Evolutionary conservation across 2,113 vertebrate species (phyloP), one percentile per base, ranked within the genome.

Genomic region (Pterocles gutturalis): DNA sequence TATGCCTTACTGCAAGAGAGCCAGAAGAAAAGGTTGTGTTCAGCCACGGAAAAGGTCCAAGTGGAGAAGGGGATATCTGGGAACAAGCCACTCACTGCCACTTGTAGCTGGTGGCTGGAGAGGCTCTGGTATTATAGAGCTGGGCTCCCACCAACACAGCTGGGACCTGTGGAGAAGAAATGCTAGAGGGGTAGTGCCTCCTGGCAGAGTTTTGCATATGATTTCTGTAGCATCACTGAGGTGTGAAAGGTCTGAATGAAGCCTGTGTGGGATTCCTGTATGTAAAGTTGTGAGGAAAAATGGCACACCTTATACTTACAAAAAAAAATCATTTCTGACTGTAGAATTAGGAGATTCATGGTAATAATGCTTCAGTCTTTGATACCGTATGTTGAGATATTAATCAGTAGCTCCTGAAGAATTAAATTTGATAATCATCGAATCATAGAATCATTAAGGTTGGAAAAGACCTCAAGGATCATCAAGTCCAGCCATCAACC

Each of bases 11-110:
- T 65, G 16, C 41, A 90, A 20, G 26, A 72, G 5, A 67, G 10
- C 4, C 5, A 2, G 18, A 57, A 46, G 17, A 57, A 91, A 48
- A 33, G 36, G 17, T 18, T 67, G 12, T 73, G 7, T 36, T 78
- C 31, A 70, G 21, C 7, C 64, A 36, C 22, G 28, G 36, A 36
- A 64, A 57, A 77, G 5, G 13, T 15, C 3, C 21, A 61, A 49
- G 28, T 31, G 31, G 31, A 77, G 51, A 84, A 66, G 28, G 38
- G 10, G 25, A 60, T 4, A 24, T 82, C n/a, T 55, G 49, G 25
- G 38, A 95, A 83, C 34, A 82, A 83, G 55, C 0, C 0, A 9
- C 2, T 2, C 82, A 11, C 7, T 60, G 29, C 38, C 4, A 4
- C 28, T 36, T 29, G 26, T 33, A 45, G 6, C 46, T 80, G 38